phyloP scores from a whole-genome alignment of 1,140 invertebrate species.

The Trachymyrmex septentrionalis region DNA sequence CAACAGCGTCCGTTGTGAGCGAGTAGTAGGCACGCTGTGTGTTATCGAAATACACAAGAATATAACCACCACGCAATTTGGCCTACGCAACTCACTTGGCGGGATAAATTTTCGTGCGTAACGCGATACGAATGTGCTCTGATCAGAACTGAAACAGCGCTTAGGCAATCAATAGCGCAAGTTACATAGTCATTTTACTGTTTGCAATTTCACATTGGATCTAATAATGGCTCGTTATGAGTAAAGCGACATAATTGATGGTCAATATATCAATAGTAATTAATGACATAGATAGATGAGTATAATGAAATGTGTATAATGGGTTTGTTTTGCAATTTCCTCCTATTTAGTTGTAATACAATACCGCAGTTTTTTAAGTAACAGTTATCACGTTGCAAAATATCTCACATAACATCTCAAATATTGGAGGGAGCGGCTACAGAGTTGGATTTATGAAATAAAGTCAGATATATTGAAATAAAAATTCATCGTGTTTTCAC shows the following conservation, averaged over 20 bases:
- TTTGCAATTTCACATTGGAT: constrained; percentile 39
- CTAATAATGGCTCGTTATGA: constrained; percentile 37
- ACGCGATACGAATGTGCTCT: neutral
- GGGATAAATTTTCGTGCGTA: constrained; percentile 29
- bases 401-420: neutral
- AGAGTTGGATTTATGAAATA: neutral
- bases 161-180: constrained; percentile 10
- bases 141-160: neutral
- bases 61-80: neutral
- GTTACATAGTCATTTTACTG: constrained; percentile 11
- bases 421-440: neutral
- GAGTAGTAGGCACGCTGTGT: neutral
- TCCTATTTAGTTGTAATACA: neutral
- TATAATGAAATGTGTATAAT: constrained; percentile 36
- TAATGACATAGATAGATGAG: constrained; percentile 4
- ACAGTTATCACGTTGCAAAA: neutral
- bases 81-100: neutral
- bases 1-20: neutral
- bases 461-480: neutral
- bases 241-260: constrained; percentile 17
- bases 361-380: neutral
- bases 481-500: neutral
- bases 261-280: constrained; percentile 39
- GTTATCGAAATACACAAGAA: constrained; percentile 43
- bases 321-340: constrained; percentile 28